Evolutionary conservation across 2,797 vertebrate genomes (phyloP).

Genomic region (Heliangelus exortis): DNA sequence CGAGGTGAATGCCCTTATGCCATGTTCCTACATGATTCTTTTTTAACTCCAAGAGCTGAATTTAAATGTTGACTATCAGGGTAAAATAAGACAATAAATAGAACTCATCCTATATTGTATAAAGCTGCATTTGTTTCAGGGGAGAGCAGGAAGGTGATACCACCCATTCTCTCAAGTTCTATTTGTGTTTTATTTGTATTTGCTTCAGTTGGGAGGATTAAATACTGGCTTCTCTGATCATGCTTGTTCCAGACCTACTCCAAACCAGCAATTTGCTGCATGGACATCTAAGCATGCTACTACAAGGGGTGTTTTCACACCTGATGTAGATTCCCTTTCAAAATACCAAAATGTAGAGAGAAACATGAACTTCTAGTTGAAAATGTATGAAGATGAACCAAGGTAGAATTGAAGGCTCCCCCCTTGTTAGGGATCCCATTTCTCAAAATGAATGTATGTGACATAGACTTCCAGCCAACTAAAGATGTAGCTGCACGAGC

Average conservation of each 20-base stretch:
- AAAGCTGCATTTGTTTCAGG: not conserved
- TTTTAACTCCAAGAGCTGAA: slow-evolving; percentile 15
- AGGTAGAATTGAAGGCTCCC: not conserved
- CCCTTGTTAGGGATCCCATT: not conserved
- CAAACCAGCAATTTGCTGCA: not conserved
- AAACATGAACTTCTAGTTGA: not conserved
- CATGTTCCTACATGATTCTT: not conserved
- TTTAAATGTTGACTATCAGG: not conserved
- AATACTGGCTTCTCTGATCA: not conserved
- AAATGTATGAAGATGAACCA: not conserved
- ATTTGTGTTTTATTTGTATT: not conserved
- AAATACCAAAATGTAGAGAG: not conserved
- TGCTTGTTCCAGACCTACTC: not conserved
- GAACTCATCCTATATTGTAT: not conserved
- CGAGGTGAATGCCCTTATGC: slow-evolving; percentile 57
- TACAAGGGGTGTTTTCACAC: not conserved
- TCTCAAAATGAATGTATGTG: not conserved
- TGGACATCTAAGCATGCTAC: not conserved
- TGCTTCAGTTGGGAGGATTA: not conserved
- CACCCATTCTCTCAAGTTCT: not conserved
- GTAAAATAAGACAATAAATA: not conserved
- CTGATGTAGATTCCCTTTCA: not conserved
- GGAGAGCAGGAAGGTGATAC: not conserved
- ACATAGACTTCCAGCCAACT: not conserved
- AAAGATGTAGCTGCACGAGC: not conserved